Evolutionary conservation across 35 echinoderm and acorn worm genomes (phyloP).

Genomic region (Ophioderma brevispina): DNA sequence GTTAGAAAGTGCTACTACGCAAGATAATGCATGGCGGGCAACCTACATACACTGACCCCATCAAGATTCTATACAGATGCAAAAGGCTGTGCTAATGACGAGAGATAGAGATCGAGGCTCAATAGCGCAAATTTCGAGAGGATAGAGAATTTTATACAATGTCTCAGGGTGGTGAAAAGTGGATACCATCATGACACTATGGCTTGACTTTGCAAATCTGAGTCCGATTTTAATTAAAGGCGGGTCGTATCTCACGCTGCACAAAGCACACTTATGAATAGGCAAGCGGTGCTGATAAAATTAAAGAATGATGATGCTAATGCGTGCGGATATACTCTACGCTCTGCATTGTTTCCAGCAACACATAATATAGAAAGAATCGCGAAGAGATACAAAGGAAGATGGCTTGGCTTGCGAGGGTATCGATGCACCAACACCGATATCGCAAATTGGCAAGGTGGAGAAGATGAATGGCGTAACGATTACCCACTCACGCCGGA

Average conservation of each 20-base stretch:
- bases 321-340: neutral
- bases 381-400: neutral
- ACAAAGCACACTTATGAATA: neutral
- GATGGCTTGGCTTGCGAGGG: neutral
- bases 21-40: neutral
- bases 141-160: neutral
- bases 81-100: neutral
- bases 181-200: neutral
- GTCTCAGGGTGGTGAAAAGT: neutral
- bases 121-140: neutral
- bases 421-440: constrained; percentile 16
- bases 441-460: constrained; percentile 13
- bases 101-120: neutral
- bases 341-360: constrained; percentile 9
- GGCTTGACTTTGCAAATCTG: constrained; percentile 14
- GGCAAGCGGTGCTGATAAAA: neutral
- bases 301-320: constrained; percentile 31
- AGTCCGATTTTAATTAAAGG: constrained; percentile 3
- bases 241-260: constrained; percentile 20
- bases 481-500: constrained; percentile 8
- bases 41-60: neutral
- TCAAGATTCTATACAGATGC: neutral
- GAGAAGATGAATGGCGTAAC: constrained; percentile 8
- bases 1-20: neutral
- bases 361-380: neutral